Conservation (phyloP, 2,113 vertebrate species). For the Limnothrissa miodon region DNA sequence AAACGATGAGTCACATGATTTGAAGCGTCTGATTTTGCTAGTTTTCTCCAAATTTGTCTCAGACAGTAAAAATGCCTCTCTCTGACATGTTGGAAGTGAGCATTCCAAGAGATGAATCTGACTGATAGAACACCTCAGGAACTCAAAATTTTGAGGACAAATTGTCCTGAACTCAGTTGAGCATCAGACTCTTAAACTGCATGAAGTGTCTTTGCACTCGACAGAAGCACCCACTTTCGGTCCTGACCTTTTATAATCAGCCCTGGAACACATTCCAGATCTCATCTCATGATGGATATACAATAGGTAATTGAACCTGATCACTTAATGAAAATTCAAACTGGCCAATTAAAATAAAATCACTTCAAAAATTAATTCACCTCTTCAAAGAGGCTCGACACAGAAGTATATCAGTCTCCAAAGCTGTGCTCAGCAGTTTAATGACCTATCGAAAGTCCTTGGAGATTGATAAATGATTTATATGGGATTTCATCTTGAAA, state of each 20-base stretch:
- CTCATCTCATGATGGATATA: neutral
- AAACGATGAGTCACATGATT: neutral
- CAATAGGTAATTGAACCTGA: neutral
- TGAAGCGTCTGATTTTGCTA: neutral
- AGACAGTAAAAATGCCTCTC: neutral
- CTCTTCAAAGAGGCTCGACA: neutral
- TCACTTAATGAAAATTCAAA: conserved; percentile 14
- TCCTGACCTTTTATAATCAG: neutral
- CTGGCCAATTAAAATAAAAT: neutral
- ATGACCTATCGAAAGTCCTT: conserved; percentile 8
- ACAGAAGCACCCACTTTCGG: neutral
- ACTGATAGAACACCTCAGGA: neutral
- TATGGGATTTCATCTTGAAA: neutral
- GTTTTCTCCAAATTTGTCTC: neutral
- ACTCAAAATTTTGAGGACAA: neutral
- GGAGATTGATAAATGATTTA: conserved; percentile 15
- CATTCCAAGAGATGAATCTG: neutral
- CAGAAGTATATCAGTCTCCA: neutral
- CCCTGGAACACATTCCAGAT: neutral
- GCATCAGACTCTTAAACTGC: neutral
- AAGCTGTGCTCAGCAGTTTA: neutral
- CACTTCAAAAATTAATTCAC: neutral
- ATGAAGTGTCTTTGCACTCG: neutral
- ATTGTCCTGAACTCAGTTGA: neutral
- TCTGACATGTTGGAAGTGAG: neutral